Evolutionary conservation across 2,113 vertebrate genomes (phyloP), one percentile per base, ranked within the genome.

Genomic region (Talpa occidentalis): DNA sequence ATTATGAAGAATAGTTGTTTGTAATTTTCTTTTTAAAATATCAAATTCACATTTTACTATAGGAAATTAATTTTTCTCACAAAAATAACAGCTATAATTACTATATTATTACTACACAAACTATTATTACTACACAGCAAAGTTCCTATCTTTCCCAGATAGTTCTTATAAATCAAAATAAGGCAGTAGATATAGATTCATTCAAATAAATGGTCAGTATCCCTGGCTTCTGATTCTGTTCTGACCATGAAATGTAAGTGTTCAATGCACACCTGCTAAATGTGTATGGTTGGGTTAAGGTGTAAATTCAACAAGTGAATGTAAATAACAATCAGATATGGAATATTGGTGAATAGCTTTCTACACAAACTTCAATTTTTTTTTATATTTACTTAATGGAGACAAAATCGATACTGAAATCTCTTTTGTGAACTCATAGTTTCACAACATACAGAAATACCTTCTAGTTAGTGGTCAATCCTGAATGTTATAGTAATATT

Each of bases 61-160:
- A 22, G 21, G 54, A 56, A 56, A 56, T 91, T 52, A 52, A 42
- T 93, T 96, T 32, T 52, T 52, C 49, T 95, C 60, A 35, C 93
- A 92, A 95, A 97, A 98, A 96, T 97, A 97, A 96, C 88, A 97
- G 90, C 74, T 93, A 40, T 96, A 97, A 96, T 95, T 96, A 96
- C 73, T 93, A 0, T 94, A 54, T 90, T 84, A 84, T 70, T 88
- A 87, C 94, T 92, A 94, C 77, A 96, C 95, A 93, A 96, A 95
- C n/a, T n/a, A n/a, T n/a, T n/a, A n/a, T n/a, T n/a, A n/a, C n/a
- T n/a, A n/a, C n/a, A n/a, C 82, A 80, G 90, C 26, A 52, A 72
- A 92, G 84, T 54, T 79, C 16, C 49, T 52, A 52, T 52, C 74
- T 37, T 95, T 86, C 76, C 80, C 83, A 78, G 87, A 56, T 81